Conservation (phyloP, 1,140 invertebrate species). For the Lasioglossum baleicum region DNA sequence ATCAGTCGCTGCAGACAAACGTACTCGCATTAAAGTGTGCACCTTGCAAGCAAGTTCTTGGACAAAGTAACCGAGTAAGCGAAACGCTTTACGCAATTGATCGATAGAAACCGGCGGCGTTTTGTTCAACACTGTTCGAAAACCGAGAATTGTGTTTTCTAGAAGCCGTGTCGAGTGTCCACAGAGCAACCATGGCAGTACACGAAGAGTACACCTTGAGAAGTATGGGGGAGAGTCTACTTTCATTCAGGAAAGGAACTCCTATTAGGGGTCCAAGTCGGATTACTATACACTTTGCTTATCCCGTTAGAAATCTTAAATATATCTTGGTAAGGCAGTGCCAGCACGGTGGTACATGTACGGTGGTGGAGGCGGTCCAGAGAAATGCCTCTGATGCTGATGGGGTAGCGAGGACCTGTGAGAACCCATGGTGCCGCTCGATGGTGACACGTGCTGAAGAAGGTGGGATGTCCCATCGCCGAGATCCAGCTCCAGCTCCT, state of each 20-base stretch:
- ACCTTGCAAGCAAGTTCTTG: background rate
- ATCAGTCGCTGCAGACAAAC: background rate
- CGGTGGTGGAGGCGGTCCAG: conserved; percentile 71
- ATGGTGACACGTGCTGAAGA: conserved; percentile 71
- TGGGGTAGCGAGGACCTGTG: conserved; percentile 73
- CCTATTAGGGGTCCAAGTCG: conserved; percentile 2
- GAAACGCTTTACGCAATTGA: background rate
- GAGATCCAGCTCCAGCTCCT: conserved; percentile 86
- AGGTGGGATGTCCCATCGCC: conserved; percentile 87
- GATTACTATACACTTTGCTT: conserved; percentile 45
- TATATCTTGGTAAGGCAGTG: conserved; percentile 76
- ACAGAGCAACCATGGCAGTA: conserved; percentile 9
- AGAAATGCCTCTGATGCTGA: conserved; percentile 75
- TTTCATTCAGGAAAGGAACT: conserved; percentile 18
- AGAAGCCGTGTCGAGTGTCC: background rate
- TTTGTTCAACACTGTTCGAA: background rate
- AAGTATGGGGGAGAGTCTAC: background rate
- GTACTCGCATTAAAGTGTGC: background rate
- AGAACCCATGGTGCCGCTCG: conserved; percentile 63
- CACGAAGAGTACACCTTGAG: conserved; percentile 10
- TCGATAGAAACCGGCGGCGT: background rate
- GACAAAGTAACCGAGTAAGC: background rate
- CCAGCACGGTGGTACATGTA: conserved; percentile 76
- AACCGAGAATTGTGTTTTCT: background rate
- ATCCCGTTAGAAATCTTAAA: conserved; percentile 69